These are phyloP conservation scores for Hemicordylus capensis DNA, from an alignment of 2,113 vertebrate species.

Conservation along the genomic window DNA sequence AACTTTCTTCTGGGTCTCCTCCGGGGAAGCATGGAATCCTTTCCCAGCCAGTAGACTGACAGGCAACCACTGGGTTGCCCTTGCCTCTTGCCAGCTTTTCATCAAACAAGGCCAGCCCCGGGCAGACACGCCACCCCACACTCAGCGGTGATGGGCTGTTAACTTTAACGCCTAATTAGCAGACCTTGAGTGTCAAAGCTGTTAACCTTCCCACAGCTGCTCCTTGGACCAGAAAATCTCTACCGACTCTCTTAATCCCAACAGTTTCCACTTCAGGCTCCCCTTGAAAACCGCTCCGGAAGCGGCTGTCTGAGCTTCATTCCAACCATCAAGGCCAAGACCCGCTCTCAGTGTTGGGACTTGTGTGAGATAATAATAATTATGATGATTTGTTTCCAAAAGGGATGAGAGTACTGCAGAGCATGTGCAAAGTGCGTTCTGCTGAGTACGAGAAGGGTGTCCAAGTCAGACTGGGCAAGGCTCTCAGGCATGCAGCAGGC, in stretches of 20 bases:
- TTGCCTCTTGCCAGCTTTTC: background rate
- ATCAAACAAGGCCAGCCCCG: background rate
- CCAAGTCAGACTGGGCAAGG: too few relatives aligned
- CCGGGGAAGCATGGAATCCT: background rate
- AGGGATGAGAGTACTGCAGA: background rate
- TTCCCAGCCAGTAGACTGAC: background rate
- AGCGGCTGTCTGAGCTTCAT: background rate
- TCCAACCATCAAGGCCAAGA: background rate
- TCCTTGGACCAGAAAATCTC: background rate
- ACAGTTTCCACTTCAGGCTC: background rate
- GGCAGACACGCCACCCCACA: background rate
- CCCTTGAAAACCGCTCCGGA: background rate
- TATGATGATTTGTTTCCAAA: background rate
- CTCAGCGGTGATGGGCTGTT: background rate
- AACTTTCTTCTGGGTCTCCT: background rate
- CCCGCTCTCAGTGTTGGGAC: background rate
- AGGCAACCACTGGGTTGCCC: too few relatives aligned
- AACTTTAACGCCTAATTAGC: slow-evolving; percentile 3
- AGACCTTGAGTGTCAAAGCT: rapidly evolving
- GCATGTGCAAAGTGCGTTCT: background rate
- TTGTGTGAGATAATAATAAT: background rate
- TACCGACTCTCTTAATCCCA: background rate
- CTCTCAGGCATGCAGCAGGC: too few relatives aligned
- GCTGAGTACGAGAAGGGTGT: background rate
- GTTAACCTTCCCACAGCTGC: rapidly evolving